A percentile compares a stretch with the other conserved stretches of the same genome.
phyloP scores from a whole-genome alignment of 2,797 vertebrate species.

The Eulemur albifrons region DNA sequence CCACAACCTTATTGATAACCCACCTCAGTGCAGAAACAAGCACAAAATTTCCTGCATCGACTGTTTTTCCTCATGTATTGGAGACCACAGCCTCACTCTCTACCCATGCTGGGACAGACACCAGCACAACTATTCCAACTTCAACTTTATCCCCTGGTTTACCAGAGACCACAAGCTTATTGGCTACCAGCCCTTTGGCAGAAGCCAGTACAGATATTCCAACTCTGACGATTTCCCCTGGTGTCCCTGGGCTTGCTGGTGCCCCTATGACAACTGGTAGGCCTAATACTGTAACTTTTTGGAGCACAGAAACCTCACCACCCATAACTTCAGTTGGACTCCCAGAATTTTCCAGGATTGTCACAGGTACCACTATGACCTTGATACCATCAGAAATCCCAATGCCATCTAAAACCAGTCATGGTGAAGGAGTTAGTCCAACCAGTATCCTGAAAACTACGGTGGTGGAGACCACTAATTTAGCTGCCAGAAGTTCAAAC shows the following conservation, averaged over 20 bases:
- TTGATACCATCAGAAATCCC: neutral
- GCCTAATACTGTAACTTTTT: neutral
- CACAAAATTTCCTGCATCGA: neutral
- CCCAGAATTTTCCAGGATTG: neutral
- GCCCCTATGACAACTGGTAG: neutral
- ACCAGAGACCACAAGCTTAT: neutral
- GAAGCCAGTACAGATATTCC: neutral
- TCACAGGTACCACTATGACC: neutral
- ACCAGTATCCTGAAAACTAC: neutral
- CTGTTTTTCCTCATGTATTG: neutral
- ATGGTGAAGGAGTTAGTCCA: neutral
- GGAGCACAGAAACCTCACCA: neutral
- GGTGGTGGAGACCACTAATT: neutral
- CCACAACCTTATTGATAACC: neutral
- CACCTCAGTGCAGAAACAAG: neutral
- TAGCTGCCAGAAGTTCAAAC: neutral
- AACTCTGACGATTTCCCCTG: neutral
- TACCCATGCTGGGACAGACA: neutral
- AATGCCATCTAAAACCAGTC: neutral
- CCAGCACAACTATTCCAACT: neutral
- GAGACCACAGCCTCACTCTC: neutral
- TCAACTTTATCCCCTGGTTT: neutral
- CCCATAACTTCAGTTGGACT: neutral
- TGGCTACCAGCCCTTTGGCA: neutral
- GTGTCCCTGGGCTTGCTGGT: neutral